Base-by-base conservation (phyloP, 2,888 invertebrate genomes). In the Neoscelio sp. region DNA sequence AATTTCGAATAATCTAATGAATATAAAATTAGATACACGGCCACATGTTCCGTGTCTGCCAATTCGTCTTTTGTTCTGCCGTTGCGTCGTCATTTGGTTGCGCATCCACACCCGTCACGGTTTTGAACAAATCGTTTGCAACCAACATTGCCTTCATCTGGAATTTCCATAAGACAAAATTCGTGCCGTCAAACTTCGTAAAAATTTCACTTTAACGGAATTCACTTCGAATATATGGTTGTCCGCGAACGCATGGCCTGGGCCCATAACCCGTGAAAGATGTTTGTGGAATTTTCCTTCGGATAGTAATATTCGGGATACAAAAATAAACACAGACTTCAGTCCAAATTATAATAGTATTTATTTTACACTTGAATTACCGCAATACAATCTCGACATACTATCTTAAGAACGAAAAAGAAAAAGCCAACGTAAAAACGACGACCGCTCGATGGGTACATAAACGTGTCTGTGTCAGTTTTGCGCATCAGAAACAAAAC, bases 1-100 rank as follows among this genome's bases (percentile, higher is more conserved):
- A 74, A 18, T 35, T 74, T 73, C 0, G 60, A 18, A 40, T 5
- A 20, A 4, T 68, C 56, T 38, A 78, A 15, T 2, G 68, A 26
- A 1, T 67, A 52, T 6, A 54, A 67, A 17, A 78, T 64, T 4
- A 74, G 20, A 12, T 28, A 78, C 54, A 67, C 67, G 6, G 78
- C 68, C 42, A 26, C 74, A 58, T 46, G n/a, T 58, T 67, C 0
- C 35, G 13, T 35, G 23, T 52, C 3, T 17, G 52, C 71, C 54
- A 62, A 3, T 7, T n/a, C 10, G 2, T n/a, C 20, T 20, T 44
- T 0, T 5, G 13, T 6, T 38, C 38, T 5, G 20, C 8, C 12
- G 18, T 8, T 30, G 28, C 56, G 4, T 7, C 30, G 5, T 20
- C 42, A 17, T 0, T 10, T 3, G 58, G 58, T 28, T 44, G 15